phyloP scores from a whole-genome alignment of 2,888 invertebrate genomes.

The Fissipunctia ypsillon region DNA sequence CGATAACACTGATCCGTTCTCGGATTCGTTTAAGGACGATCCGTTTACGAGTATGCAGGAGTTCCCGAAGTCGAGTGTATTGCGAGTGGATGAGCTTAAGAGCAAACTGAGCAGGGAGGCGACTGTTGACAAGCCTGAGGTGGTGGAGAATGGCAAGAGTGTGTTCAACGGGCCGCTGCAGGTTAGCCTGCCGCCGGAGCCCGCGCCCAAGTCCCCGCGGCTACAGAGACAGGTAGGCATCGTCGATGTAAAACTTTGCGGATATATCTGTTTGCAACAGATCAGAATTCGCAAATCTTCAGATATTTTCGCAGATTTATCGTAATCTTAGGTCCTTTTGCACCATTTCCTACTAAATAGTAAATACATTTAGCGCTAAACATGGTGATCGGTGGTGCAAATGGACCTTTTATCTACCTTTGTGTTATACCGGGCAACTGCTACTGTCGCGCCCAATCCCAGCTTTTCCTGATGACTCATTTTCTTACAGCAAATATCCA shows the following conservation, averaged over 20 bases:
- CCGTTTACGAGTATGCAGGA: constrained; percentile 90
- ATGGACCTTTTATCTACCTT: background rate
- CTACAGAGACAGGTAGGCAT: constrained; percentile 83
- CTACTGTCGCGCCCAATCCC: background rate
- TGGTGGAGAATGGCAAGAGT: constrained; percentile 75
- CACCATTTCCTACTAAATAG: background rate
- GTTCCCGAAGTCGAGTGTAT: constrained; percentile 78
- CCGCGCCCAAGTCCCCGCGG: constrained; percentile 85
- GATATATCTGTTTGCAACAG: background rate
- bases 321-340: no score
- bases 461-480: background rate
- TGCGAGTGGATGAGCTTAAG: constrained; percentile 78
- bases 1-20: constrained; percentile 93
- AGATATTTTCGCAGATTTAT: background rate
- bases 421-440: background rate
- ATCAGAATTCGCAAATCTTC: background rate
- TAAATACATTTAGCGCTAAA: background rate
- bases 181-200: constrained; percentile 93
- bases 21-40: constrained; percentile 91
- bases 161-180: constrained; percentile 92
- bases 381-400: background rate
- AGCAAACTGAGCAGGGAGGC: constrained; percentile 73
- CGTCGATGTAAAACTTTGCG: background rate
- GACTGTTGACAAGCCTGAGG: constrained; percentile 68
- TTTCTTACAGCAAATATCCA: background rate